Conservation (phyloP, 2,888 invertebrate genomes). For the Nebria brevicollis region DNA sequence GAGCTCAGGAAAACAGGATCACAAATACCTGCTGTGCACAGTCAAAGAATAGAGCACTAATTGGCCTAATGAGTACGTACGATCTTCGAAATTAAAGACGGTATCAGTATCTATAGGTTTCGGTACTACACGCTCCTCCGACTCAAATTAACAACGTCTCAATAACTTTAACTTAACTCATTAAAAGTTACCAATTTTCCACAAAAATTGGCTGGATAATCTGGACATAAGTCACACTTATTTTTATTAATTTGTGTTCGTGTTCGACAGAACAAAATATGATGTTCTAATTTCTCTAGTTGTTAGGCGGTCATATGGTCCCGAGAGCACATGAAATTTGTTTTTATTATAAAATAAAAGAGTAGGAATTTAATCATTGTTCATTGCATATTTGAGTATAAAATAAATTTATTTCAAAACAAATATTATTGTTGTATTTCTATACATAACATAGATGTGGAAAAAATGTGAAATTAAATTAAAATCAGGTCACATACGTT, state of each 20-base stretch:
- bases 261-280: too few species aligned
- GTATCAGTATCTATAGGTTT: slow-evolving; percentile 17
- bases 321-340: too few species aligned
- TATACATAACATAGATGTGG: background rate
- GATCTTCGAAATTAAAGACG: slow-evolving; percentile 15
- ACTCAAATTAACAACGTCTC: background rate
- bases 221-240: too few species aligned
- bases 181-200: too few species aligned
- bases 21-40: background rate
- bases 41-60: slow-evolving; percentile 12
- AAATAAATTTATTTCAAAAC: background rate
- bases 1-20: background rate
- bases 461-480: background rate
- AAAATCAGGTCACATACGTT: background rate
- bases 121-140: background rate
- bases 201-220: too few species aligned
- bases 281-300: too few species aligned
- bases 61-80: slow-evolving; percentile 18
- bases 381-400: background rate
- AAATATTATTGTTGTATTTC: background rate
- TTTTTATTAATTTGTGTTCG: background rate
- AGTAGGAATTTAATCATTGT: background rate
- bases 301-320: too few species aligned
- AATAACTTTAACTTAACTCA: background rate
- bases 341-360: too few species aligned